Evolutionary conservation across 2,797 vertebrate species (phyloP).

Genomic region (Galaxias olidus): DNA sequence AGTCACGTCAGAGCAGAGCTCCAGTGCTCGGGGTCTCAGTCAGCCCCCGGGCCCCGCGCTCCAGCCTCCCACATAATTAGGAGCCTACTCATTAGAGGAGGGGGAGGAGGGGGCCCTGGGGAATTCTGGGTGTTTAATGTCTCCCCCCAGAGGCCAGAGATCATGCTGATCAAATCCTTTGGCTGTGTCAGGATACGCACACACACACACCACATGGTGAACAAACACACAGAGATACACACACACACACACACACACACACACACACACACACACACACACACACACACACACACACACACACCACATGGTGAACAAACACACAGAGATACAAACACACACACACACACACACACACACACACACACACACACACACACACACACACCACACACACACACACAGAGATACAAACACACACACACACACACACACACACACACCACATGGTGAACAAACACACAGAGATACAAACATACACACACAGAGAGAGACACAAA

Average conservation of each 20-base stretch:
- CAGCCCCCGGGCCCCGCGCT: slow-evolving; percentile 83
- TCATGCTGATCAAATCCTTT: slow-evolving; percentile 79
- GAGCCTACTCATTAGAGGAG: slow-evolving; percentile 94
- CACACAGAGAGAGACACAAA: slow-evolving; percentile 57
- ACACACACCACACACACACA: slow-evolving; percentile 28
- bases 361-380: slow-evolving; percentile 9
- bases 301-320: slow-evolving; percentile 33
- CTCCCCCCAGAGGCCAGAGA: slow-evolving; percentile 75
- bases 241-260: slow-evolving; percentile 56
- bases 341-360: slow-evolving; percentile 58
- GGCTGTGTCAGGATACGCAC: slow-evolving; percentile 55
- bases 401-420: no score
- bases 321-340: slow-evolving; percentile 2
- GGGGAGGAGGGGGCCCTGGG: slow-evolving; percentile 52
- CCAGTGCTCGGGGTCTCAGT: slow-evolving; percentile 83
- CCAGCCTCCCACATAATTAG: slow-evolving; percentile 98
- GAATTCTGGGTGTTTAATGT: slow-evolving; percentile 82
- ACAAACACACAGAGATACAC: slow-evolving; percentile 18
- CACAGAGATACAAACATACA: slow-evolving; percentile 3
- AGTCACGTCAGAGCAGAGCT: slow-evolving; percentile 88
- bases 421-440: slow-evolving; percentile 54
- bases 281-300: slow-evolving; percentile 27
- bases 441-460: slow-evolving; percentile 34
- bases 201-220: slow-evolving; percentile 35
- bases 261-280: slow-evolving; percentile 16